Evolutionary conservation across 2,888 invertebrate genomes (phyloP).

Genomic region (Xanthia togata): DNA sequence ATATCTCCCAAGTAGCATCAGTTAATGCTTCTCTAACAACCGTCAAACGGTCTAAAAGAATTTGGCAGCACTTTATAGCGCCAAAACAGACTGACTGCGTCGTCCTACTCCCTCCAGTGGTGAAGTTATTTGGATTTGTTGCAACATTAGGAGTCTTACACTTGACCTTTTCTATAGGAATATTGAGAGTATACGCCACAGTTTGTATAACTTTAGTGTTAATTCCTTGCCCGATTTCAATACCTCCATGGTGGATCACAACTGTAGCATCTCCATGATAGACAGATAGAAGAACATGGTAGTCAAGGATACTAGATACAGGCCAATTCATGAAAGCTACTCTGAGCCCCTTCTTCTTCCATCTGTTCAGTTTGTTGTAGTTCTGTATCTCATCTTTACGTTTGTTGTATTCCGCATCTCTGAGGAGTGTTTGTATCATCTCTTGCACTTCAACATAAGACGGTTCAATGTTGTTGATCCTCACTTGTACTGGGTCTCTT

Average conservation of each 20-base stretch:
- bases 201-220: slow-evolving; percentile 93
- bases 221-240: slow-evolving; percentile 95
- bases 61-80: slow-evolving; percentile 87
- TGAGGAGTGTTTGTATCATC: slow-evolving; percentile 71
- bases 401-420: slow-evolving; percentile 87
- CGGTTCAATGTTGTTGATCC: slow-evolving; percentile 78
- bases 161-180: slow-evolving; percentile 91
- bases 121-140: slow-evolving; percentile 91
- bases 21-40: slow-evolving; percentile 82
- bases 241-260: slow-evolving; percentile 92
- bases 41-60: slow-evolving; percentile 85
- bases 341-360: slow-evolving; percentile 94
- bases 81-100: slow-evolving; percentile 76
- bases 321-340: slow-evolving; percentile 93
- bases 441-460: slow-evolving; percentile 84
- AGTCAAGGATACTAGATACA: slow-evolving; percentile 87
- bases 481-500: slow-evolving; percentile 90
- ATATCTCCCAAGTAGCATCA: slow-evolving; percentile 88
- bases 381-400: slow-evolving; percentile 89
- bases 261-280: slow-evolving; percentile 94
- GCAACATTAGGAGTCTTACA: slow-evolving; percentile 92
- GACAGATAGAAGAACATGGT: slow-evolving; percentile 91
- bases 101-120: slow-evolving; percentile 92
- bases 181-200: slow-evolving; percentile 92
- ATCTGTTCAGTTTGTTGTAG: slow-evolving; percentile 93